These are phyloP conservation scores for Pseudomugil tenellus DNA, from an alignment of 2,797 vertebrate genomes.

Conservation along the genomic window DNA sequence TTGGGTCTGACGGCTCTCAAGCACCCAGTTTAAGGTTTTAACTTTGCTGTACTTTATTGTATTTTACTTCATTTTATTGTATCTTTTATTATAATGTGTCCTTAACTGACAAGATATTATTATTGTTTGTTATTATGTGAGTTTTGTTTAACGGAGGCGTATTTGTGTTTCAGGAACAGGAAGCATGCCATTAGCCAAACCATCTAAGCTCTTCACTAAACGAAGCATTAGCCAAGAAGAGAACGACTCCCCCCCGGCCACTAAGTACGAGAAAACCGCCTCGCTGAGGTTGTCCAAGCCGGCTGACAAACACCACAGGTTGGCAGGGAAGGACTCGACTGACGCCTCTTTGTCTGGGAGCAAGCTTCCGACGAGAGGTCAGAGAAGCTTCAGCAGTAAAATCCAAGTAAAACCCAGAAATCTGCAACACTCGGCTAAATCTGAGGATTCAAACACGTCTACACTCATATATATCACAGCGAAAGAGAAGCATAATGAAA, in stretches of 20 bases:
- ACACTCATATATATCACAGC: too few relatives aligned
- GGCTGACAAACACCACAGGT: constrained; percentile 51
- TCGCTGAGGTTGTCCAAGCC: constrained; percentile 55
- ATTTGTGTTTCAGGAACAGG: constrained; percentile 63
- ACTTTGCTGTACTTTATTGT: not conserved
- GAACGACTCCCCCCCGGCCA: constrained; percentile 46
- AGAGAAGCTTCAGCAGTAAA: constrained; percentile 51
- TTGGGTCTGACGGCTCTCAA: too few relatives aligned
- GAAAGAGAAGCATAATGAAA: constrained; percentile 9
- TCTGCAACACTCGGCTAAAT: constrained; percentile 24
- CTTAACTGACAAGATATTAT: too few relatives aligned
- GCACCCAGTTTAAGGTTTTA: not conserved
- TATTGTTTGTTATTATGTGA: too few relatives aligned
- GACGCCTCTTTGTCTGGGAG: constrained; percentile 45
- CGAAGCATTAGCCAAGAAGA: constrained; percentile 58
- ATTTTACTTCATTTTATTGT: too few relatives aligned
- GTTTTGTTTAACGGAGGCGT: constrained; percentile 7
- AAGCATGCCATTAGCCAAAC: constrained; percentile 40
- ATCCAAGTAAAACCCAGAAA: constrained; percentile 51
- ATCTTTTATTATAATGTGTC: too few relatives aligned
- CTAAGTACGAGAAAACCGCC: constrained; percentile 58
- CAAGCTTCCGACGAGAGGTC: constrained; percentile 67
- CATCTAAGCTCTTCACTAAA: constrained; percentile 58
- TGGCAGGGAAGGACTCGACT: constrained; percentile 49
- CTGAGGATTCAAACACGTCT: too few relatives aligned